Evolutionary conservation across 2,113 vertebrate species (phyloP), one percentile per base, ranked within the genome.

Genomic region (Cephalopterus ornatus): DNA sequence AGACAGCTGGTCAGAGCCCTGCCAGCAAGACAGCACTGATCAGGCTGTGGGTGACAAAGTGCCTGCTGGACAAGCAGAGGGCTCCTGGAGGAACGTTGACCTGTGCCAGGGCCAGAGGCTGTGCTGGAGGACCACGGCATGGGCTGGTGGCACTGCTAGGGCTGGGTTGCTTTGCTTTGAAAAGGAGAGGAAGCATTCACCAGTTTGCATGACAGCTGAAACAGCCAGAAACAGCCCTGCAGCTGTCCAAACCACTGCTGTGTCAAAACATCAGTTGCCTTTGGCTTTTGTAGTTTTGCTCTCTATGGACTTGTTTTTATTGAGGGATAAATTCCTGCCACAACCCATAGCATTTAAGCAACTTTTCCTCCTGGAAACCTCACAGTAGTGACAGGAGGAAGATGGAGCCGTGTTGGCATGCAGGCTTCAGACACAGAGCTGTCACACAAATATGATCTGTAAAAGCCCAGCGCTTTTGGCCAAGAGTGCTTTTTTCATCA

Each of bases 41-140:
- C 5, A 17, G 32, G 23, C 53, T 6, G 2, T 55, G 42, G 35
- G 33, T 66, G 47, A 58, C 30, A 70, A 63, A 35, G 58, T 39
- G 13, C 11, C 49, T 87, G 23, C 26, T 3, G 11, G 52, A 68
- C 1, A 8, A 77, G 41, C n/a, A 46, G 72, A 80, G 19, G 9
- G 86, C 44, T 85, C 20, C 37, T 61, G 79, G 7, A 72, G 23
- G n/a, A 85, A 88, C 88, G 22, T 2, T 2, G 2, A 42, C 12
- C 9, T 22, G 6, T 9, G 12, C 16, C 4, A 4, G n/a, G 6
- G 8, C 27, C 3, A 1, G 32, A 7, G 9, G 4, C 62, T 93
- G 24, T 1, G 1, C 58, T 68, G 26, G 16, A 75, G 39, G 56
- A 75, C 30, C 12, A 10, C 0, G 0, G 15, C 26, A 33, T 37